Evolutionary conservation across 1,140 invertebrate species (phyloP), one percentile per base, ranked within the genome.

Genomic region (Pseudoatta argentina): DNA sequence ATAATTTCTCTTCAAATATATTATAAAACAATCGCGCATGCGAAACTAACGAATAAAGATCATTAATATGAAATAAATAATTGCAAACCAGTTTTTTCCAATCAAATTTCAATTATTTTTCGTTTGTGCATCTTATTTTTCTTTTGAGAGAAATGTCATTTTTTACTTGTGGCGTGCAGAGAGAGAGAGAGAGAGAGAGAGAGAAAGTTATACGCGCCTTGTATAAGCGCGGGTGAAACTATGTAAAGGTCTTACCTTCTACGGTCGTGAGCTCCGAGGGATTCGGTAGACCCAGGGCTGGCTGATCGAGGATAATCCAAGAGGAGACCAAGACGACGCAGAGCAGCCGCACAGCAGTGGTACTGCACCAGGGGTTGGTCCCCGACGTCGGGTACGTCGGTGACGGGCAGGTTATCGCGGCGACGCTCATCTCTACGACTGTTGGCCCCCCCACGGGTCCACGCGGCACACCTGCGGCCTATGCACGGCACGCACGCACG

Each of bases 201-300:
- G 8, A 34, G 30, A 57, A 0, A 16, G 44, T 77, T 2, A 39
- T 7, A 39, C n/a, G 8, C 6, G 44, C 3, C 39, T 30, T 12
- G 76, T 61, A 51, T 39, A 5, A 77, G 34, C 55, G 34, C 21
- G 18, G 18, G 4, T 55, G 6, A 57, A 18, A 2, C 10, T 21
- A 67, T 6, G 48, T 48, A 48, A 69, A 67, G n/a, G 4, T 39
- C 73, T 91, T 88, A 94, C 94, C 92, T 89, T 92, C 88, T 21
- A 88, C 30, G 3, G 90, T 92, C 53, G 92, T 91, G 4, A 88
- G 30, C 30, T 94, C 91, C 59, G 89, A 89, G 44, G 91, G 81
- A 75, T 94, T 92, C 79, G 94, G 91, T 44, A 88, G 82, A 69
- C 91, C 94, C 44, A 91, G 76, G 57, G 67, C 92, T 61, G 87